Evolutionary conservation across 1,140 invertebrate species (phyloP), one percentile per base, ranked within the genome.

Genomic region (Anastatus disparis): DNA sequence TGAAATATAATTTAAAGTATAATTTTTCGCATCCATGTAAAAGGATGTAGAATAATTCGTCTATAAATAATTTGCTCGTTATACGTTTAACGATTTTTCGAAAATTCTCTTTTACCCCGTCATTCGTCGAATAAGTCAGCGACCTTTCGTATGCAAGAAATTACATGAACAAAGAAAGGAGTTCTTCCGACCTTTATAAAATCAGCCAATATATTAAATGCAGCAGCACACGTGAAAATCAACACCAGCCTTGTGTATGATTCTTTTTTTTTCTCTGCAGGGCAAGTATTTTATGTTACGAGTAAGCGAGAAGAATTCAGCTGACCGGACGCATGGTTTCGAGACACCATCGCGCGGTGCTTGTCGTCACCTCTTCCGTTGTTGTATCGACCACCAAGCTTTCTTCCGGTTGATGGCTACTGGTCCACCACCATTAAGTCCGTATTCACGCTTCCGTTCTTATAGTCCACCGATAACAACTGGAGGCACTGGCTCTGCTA

Each of bases 281-380:
- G 95, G 94, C 78, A 93, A 95, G 83, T 97, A 95, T 85, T 98
- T 99, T 85, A 97, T 97, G 93, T 88, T 98, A 44, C 89, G 94
- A 78, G 96, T 98, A 63, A 93, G 93, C 77, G 96, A 97, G 85
- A 98, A 97, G 89, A 96, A 95, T 87, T 96, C 97, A 84, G 95
- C 97, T 76, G 95, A 98, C 71, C 94, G 94, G 79, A 97, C 95
- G 12, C 97, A 97, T 82, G 95, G 97, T 4, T 97, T 97, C 84
- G 94, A 98, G 83, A 94, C 97, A 20, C 93, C 94, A n/a, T 96
- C 95, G 50, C 93, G 96, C 77, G 89, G 95, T 55, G 97, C 97
- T 0, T 99, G 96, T 84, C 97, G 98, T 81, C 97, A 99, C 87
- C 87, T 99, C 58, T 99, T 97, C 96, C 96, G 97, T 79, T 99